Evolutionary conservation across 2,888 invertebrate genomes (phyloP).

Genomic region (Limnephilus auricula): DNA sequence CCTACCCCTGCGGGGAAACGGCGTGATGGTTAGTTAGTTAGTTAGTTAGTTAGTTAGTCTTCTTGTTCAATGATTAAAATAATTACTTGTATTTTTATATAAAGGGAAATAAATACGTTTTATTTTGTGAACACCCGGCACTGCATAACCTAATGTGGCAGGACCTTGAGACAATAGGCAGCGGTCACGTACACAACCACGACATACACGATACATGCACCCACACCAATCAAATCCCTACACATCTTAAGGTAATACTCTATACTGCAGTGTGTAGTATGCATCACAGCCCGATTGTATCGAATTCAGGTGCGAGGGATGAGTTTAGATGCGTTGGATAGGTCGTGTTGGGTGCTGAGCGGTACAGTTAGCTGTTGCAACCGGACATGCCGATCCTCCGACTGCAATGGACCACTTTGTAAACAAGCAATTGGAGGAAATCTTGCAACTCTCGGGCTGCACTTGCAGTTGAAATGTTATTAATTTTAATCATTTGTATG

Average conservation of each 20-base stretch:
- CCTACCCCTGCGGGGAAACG: too few relatives aligned
- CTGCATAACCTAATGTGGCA: slow-evolving; percentile 17
- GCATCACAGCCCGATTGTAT: slow-evolving; percentile 7
- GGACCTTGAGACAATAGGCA: slow-evolving; percentile 59
- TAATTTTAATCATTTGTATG: not conserved
- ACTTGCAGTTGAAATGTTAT: not conserved
- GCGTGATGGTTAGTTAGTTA: too few relatives aligned
- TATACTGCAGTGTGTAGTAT: not conserved
- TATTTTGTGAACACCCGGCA: slow-evolving; percentile 28
- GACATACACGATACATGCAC: not conserved
- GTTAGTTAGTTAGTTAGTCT: too few relatives aligned
- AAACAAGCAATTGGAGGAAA: not conserved
- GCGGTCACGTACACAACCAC: slow-evolving; percentile 52
- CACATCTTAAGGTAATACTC: slow-evolving; percentile 11
- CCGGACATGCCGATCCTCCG: slow-evolving; percentile 13
- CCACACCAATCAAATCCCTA: not conserved
- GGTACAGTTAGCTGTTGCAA: slow-evolving; percentile 56
- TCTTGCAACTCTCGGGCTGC: not conserved
- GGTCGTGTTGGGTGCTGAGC: slow-evolving; percentile 56
- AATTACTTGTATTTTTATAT: too few relatives aligned
- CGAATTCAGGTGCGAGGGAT: slow-evolving; percentile 41
- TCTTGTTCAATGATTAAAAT: too few relatives aligned
- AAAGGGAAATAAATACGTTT: too few relatives aligned
- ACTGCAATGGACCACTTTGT: slow-evolving; percentile 19
- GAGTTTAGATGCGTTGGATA: slow-evolving; percentile 58